Conservation (phyloP, 2,888 invertebrate species). For the Oligia fasciuncula region DNA sequence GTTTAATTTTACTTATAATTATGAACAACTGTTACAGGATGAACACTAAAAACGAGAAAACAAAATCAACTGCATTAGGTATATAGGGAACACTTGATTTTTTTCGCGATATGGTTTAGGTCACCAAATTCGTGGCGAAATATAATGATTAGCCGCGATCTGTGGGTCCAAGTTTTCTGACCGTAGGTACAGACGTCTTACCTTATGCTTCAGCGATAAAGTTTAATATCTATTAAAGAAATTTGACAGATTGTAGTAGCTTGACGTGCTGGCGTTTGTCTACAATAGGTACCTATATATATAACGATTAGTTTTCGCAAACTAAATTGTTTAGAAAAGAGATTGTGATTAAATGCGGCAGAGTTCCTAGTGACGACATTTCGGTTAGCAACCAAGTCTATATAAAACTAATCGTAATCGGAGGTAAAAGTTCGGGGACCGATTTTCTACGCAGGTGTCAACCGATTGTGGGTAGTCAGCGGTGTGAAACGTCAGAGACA, state of each 20-base stretch:
- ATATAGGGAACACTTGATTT: too few relatives aligned
- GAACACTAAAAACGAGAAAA: background rate
- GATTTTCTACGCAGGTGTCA: slow-evolving; percentile 65
- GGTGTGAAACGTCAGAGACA: slow-evolving; percentile 55
- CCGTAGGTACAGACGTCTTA: too few relatives aligned
- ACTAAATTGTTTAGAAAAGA: background rate
- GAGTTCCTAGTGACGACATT: slow-evolving; percentile 11
- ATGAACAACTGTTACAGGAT: background rate
- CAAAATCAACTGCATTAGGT: background rate
- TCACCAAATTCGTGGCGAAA: background rate
- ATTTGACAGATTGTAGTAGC: too few relatives aligned
- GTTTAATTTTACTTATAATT: background rate
- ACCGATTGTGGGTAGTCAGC: slow-evolving; percentile 48
- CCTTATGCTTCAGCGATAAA: too few relatives aligned
- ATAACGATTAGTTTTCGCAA: background rate
- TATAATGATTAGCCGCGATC: background rate
- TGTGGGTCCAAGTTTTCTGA: background rate
- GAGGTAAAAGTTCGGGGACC: slow-evolving; percentile 47
- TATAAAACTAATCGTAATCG: background rate
- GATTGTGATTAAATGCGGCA: background rate
- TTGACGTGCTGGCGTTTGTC: too few relatives aligned
- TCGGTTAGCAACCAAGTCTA: background rate
- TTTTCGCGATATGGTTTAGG: too few relatives aligned
- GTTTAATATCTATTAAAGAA: too few relatives aligned
- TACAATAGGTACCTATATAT: background rate